Percentiles rank a stretch among this genome's conserved stretches.
Conservation (phyloP, 2,888 invertebrate genomes). For the Eupithecia centaureata region DNA sequence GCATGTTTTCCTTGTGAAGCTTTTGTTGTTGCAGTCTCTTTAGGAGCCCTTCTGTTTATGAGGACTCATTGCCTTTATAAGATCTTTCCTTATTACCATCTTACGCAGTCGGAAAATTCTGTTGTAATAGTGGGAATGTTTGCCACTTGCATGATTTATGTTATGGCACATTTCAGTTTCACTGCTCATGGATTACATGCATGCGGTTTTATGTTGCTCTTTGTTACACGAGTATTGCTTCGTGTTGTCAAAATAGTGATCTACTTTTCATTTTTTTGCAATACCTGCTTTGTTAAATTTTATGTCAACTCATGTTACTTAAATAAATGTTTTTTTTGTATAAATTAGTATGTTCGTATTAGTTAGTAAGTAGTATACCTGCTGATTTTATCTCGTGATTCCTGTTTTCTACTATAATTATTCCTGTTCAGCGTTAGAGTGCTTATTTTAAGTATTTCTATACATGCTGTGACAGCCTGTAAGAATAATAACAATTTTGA, state of each 20-base stretch:
- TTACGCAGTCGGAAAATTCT: neutral
- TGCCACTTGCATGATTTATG: constrained; percentile 11
- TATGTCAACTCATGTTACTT: too few relatives aligned
- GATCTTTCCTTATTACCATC: constrained; percentile 1
- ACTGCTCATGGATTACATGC: neutral
- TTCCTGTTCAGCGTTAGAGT: too few relatives aligned
- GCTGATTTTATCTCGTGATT: too few relatives aligned
- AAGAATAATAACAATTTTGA: too few relatives aligned
- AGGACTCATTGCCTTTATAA: constrained; percentile 7
- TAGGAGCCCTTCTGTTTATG: constrained; percentile 15
- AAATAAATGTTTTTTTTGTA: too few relatives aligned
- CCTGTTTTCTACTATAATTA: too few relatives aligned
- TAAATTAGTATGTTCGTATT: too few relatives aligned
- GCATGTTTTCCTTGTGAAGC: neutral
- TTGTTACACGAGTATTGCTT: neutral
- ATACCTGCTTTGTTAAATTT: too few relatives aligned
- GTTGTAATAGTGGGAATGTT: constrained; percentile 2
- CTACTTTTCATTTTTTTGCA: too few relatives aligned
- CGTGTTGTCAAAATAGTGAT: neutral
- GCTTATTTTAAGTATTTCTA: too few relatives aligned
- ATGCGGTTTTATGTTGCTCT: neutral
- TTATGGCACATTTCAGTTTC: constrained; percentile 4
- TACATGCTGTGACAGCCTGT: too few relatives aligned
- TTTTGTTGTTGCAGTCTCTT: constrained; percentile 18
- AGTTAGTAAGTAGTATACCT: too few relatives aligned